phyloP scores from a whole-genome alignment of 2,797 vertebrate genomes.

The Lepus oiostolus region DNA sequence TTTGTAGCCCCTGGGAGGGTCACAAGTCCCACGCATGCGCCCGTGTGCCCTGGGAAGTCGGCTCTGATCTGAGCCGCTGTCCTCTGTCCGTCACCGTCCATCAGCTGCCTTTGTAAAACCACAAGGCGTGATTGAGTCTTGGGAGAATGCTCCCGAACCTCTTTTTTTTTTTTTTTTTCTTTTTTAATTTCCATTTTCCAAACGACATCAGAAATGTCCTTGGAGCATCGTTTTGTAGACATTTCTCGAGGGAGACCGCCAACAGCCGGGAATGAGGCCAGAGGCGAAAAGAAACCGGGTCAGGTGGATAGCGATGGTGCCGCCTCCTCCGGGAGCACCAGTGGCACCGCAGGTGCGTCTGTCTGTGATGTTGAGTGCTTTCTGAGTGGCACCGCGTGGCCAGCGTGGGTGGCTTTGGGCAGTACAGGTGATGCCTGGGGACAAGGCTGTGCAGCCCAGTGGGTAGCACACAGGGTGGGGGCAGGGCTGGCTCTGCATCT shows the following conservation, averaged over 20 bases:
- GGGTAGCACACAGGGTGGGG: not conserved
- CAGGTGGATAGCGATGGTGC: conserved; percentile 37
- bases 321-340: not conserved
- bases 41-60: not conserved
- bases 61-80: too few species aligned
- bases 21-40: not conserved
- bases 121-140: not conserved
- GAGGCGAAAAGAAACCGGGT: conserved; percentile 54
- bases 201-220: conserved; percentile 29
- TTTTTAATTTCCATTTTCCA: conserved; percentile 1
- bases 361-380: not conserved
- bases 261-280: conserved; percentile 70
- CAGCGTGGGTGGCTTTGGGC: not conserved
- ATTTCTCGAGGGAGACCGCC: conserved; percentile 64
- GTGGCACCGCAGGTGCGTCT: not conserved
- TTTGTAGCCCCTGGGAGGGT: not conserved
- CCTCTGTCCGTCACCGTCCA: not conserved
- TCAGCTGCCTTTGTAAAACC: not conserved
- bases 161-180: too few species aligned
- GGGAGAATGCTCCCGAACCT: not conserved
- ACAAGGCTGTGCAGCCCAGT: not conserved
- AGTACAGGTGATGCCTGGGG: not conserved
- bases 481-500: not conserved
- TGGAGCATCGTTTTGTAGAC: conserved; percentile 28
- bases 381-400: not conserved